Percentiles rank a stretch among this genome's conserved stretches.
Evolutionary conservation across 2,113 vertebrate genomes (phyloP).

Genomic region (Brienomyrus longianalis): DNA sequence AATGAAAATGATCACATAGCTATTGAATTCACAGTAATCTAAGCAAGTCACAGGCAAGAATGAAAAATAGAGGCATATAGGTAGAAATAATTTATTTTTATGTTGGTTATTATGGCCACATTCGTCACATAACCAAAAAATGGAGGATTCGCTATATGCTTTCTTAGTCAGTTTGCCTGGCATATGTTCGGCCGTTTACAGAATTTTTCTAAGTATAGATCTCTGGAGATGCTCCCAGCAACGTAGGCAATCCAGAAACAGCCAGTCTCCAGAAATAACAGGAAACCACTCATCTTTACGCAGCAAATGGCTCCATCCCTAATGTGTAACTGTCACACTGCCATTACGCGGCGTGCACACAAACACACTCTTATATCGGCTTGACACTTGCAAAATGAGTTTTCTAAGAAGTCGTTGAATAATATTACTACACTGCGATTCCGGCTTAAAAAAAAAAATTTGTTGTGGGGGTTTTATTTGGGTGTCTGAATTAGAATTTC

Average conservation of each 20-base stretch:
- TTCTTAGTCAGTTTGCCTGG: neutral
- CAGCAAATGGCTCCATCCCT: neutral
- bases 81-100: neutral
- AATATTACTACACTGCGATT: neutral
- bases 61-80: neutral
- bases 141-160: neutral
- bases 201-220: constrained; percentile 18
- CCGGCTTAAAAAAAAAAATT: neutral
- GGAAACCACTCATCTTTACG: constrained; percentile 8
- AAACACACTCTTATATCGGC: neutral
- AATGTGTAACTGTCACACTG: neutral
- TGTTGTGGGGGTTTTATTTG: neutral
- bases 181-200: constrained; percentile 9
- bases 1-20: neutral
- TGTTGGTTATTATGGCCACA: neutral
- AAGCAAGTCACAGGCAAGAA: neutral
- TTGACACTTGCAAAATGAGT: neutral
- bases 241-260: constrained; percentile 10
- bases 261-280: neutral
- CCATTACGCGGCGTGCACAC: neutral
- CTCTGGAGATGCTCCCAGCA: constrained; percentile 8
- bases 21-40: neutral
- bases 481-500: neutral
- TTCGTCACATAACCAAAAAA: neutral
- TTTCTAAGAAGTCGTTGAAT: neutral